Conservation (phyloP, 1,140 invertebrate genomes). For the Drosophila leontia region DNA sequence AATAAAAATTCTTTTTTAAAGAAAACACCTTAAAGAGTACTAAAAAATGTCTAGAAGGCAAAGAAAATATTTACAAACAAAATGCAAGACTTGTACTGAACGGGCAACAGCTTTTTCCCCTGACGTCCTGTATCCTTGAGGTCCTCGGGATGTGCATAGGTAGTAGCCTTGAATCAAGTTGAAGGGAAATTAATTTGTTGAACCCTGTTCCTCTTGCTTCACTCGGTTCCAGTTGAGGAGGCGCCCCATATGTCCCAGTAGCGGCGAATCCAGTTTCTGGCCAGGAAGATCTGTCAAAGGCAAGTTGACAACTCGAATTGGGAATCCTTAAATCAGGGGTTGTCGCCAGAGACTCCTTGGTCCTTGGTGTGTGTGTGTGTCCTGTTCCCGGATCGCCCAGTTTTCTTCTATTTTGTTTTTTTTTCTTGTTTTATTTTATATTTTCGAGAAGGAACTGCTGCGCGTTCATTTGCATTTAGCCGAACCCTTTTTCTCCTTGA, state of each 20-base stretch:
- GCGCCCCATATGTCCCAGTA: conserved; percentile 2
- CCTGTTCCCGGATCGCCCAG: conserved; percentile 52
- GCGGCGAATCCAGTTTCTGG: conserved; percentile 30
- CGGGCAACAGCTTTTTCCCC: not conserved
- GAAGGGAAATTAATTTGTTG: conserved; percentile 62
- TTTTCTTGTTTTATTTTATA: conserved; percentile 1
- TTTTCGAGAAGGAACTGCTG: conserved; percentile 5
- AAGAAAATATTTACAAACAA: not conserved
- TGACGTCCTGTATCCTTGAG: not conserved
- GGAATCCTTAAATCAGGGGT: conserved; percentile 20
- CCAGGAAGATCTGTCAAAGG: conserved; percentile 57
- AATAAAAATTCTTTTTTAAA: too few species aligned
- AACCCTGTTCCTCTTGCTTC: conserved; percentile 3
- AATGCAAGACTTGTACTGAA: too few species aligned
- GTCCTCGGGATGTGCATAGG: not conserved
- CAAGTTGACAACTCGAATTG: conserved; percentile 48
- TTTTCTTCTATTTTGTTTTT: not conserved
- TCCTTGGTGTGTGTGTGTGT: conserved; percentile 52
- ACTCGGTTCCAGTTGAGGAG: conserved; percentile 25
- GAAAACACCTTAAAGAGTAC: not conserved
- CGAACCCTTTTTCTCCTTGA: conserved; percentile 50
- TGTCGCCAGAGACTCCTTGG: conserved; percentile 24
- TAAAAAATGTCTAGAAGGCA: not conserved
- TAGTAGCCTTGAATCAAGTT: conserved; percentile 47
- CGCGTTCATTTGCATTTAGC: conserved; percentile 69